Conservation (phyloP, 2,888 invertebrate genomes). For the Eristalis pertinax region DNA sequence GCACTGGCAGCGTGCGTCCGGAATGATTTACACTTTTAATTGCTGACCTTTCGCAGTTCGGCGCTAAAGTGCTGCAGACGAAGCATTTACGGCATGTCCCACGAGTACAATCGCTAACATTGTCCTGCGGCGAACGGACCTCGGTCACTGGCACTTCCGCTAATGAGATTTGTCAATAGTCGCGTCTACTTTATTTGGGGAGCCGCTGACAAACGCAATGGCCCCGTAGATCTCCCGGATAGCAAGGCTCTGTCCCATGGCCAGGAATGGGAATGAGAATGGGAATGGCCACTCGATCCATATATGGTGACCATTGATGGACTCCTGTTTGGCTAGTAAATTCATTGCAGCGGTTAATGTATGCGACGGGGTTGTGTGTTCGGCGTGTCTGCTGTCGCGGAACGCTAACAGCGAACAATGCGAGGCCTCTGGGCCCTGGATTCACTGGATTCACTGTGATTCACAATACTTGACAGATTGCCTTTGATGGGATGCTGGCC, state of each 20-base stretch:
- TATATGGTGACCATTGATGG: slow-evolving; percentile 60
- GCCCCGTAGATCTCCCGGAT: neutral
- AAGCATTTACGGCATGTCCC: slow-evolving; percentile 40
- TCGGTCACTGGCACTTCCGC: slow-evolving; percentile 33
- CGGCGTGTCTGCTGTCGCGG: neutral
- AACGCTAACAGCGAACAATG: slow-evolving; percentile 23
- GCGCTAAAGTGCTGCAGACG: slow-evolving; percentile 15
- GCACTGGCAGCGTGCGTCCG: slow-evolving; percentile 12
- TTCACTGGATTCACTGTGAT: neutral
- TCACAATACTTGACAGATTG: slow-evolving; percentile 31
- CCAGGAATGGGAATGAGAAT: slow-evolving; percentile 33
- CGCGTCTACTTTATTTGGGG: slow-evolving; percentile 20
- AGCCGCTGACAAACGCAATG: slow-evolving; percentile 16
- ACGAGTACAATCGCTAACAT: slow-evolving; percentile 53
- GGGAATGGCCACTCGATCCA: slow-evolving; percentile 45
- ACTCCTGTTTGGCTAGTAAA: slow-evolving; percentile 52
- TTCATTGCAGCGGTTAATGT: slow-evolving; percentile 37
- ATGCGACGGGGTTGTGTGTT: slow-evolving; percentile 17
- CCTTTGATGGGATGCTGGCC: neutral
- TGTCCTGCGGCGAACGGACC: slow-evolving; percentile 30
- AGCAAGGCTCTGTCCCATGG: neutral
- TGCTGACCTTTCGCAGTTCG: slow-evolving; percentile 58
- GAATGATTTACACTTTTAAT: slow-evolving; percentile 62
- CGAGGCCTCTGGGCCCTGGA: neutral
- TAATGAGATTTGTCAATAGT: slow-evolving; percentile 67